phyloP scores from a whole-genome alignment of 2,113 vertebrate species.

The Malurus melanocephalus region DNA sequence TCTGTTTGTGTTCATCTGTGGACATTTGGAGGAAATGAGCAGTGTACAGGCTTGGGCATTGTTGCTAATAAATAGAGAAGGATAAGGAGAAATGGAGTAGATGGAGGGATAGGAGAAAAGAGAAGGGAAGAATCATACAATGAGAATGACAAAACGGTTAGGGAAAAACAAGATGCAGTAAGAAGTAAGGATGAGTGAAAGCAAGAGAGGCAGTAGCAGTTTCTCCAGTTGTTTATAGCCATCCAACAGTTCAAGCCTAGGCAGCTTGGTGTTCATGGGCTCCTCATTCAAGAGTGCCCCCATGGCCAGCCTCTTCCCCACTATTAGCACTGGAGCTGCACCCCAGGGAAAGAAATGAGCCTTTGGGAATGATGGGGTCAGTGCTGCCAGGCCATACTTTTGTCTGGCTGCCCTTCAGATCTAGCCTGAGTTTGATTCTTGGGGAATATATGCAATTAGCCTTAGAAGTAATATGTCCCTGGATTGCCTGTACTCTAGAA shows the following conservation, averaged over 20 bases:
- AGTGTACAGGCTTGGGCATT: neutral
- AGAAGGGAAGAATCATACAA: neutral
- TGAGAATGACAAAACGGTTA: neutral
- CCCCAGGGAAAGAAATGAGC: neutral
- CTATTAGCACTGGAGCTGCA: neutral
- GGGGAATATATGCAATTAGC: neutral
- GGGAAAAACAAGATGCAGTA: neutral
- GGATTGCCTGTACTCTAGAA: neutral
- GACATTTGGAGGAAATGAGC: neutral
- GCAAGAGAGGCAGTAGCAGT: neutral
- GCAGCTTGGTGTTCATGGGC: neutral
- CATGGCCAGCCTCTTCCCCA: accelerated
- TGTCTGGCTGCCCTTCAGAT: neutral
- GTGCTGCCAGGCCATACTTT: neutral
- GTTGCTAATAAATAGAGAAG: neutral
- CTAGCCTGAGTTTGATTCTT: neutral
- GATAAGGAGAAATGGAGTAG: neutral
- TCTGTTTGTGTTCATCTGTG: neutral
- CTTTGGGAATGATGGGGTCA: neutral
- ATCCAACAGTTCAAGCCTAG: neutral
- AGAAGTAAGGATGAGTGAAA: neutral
- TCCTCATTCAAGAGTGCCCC: neutral
- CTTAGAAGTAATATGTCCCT: neutral
- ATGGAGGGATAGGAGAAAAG: neutral
- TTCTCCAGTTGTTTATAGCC: neutral